Evolutionary conservation across 1,140 invertebrate species (phyloP), one percentile per base, ranked within the genome.

Genomic region (Brachystomella parvula): DNA sequence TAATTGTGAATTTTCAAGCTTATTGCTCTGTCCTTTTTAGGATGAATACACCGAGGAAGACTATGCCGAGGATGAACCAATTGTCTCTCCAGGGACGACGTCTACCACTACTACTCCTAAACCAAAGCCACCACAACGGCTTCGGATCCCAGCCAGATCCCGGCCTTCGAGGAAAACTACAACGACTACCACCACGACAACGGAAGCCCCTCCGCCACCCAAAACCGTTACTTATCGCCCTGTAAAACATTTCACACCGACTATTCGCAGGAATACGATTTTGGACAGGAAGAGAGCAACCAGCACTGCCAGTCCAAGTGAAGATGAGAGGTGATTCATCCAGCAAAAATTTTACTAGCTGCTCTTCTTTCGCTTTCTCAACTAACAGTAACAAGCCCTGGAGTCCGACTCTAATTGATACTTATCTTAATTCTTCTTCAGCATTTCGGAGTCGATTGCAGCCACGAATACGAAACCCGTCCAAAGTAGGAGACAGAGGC

Each of bases 121-220:
- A 59, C 57, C 57, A 29, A 31, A 3, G 21, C 15, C 9, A 9
- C 15, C 15, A 21, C 26, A 30, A 12, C 24, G 26, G 15, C 3
- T 29, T 3, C 6, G 57, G 21, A 21, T 29, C 15, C 3, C 26
- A 6, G 21, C 6, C 15, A 28, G 26, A 30, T 9, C 57, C 3
- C 21, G 26, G 12, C 30, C 58, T 0, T 26, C 65, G 0, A 49
- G 29, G 6, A 47, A 47, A 19, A 69, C 67, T 19, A 69, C 59
- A 28, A 77, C 79, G 66, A 67, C 78, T 60, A 73, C 78, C 19
- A 76, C 77, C 32, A 73, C 76, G 2, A 76, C 77, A 60, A 76
- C 77, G 0, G 60, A 53, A 29, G 56, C 39, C 28, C 6, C 47
- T 30, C 53, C 68, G 1, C 58, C 66, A 1, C 58, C 68, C 0